Base-by-base conservation (phyloP, 2,797 vertebrate species). In the Antennarius maculatus region DNA sequence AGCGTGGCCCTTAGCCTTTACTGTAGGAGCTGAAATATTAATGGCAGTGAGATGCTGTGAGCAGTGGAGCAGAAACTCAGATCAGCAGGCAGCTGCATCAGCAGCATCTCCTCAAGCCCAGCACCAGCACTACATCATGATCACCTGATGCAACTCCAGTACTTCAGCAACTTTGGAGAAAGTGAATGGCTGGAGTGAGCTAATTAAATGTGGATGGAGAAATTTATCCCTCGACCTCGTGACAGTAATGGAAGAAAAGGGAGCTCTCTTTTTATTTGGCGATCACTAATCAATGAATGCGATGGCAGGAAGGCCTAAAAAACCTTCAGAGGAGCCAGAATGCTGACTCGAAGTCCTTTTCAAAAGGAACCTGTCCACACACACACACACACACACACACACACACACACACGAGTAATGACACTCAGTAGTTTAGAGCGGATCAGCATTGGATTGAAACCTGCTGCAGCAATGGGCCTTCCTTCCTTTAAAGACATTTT, bases 11-110 rank as follows among this genome's bases (percentile, higher is more conserved):
- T 39, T 15, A 61, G 86, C 66, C 62, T 88, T 87, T 86, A 85
- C 87, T 85, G 87, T 86, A 86, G 63, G 69, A 58, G 60, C n/a
- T 91, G 61, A 89, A 91, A 89, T 89, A 89, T 91, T 89, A 79
- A 91, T 84, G 84, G 27, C 27, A 10, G 46, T 0, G 58, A 64
- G 83, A 69, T 37, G 73, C 80, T 77, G 77, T 18, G 77, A 77
- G 81, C 79, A 69, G 63, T 54, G 60, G 34, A 72, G 89, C 88
- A 87, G 55, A 88, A 86, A 79, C 29, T 66, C 61, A 1, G 63
- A 83, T 78, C 83, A 68, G 77, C 66, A 57, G 77, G 76, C 70
- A 72, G 75, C 83, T 72, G 60, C 79, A 68, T 82, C 87, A 83
- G 81, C 83, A 88, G 63, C 76, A 56, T 60, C 69, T 57, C 61